Percentiles rank a stretch among this genome's conserved stretches.
These are phyloP conservation scores for Campaea margaritaria DNA, from an alignment of 2,888 invertebrate species.

Conservation along the genomic window DNA sequence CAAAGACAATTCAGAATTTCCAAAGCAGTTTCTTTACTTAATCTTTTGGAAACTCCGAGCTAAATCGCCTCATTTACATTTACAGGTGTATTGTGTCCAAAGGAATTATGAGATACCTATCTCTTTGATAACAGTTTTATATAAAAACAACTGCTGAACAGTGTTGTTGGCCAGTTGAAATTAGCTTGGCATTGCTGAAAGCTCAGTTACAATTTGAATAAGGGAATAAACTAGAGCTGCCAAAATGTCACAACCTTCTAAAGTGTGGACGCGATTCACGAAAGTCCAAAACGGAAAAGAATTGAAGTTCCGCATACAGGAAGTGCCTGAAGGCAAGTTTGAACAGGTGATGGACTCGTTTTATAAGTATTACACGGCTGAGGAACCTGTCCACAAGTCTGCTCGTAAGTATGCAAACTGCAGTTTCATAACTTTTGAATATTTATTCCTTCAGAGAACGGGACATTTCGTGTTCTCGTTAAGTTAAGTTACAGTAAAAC, in stretches of 20 bases:
- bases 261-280: constrained; percentile 27
- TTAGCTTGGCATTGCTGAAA: too few relatives aligned
- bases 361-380: constrained; percentile 20
- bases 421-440: too few relatives aligned
- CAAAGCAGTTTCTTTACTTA: too few relatives aligned
- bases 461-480: too few relatives aligned
- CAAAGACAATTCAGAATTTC: too few relatives aligned
- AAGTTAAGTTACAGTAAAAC: too few relatives aligned
- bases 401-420: constrained; percentile 34
- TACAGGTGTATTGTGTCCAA: not conserved
- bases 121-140: not conserved
- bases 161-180: not conserved
- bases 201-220: too few relatives aligned
- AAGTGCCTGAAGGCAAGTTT: constrained; percentile 21
- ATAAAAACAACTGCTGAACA: not conserved
- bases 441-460: too few relatives aligned
- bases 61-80: too few relatives aligned
- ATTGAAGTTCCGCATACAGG: constrained; percentile 29
- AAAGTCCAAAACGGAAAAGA: constrained; percentile 21
- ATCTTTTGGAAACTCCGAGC: too few relatives aligned
- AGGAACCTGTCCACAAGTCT: constrained; percentile 29
- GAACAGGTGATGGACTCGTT: constrained; percentile 24
- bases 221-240: too few relatives aligned
- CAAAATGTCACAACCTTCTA: constrained; percentile 6
- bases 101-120: not conserved